Percentiles rank a stretch among this genome's conserved stretches.
Evolutionary conservation across 2,113 vertebrate species (phyloP).

Genomic region (Piaya cayana): DNA sequence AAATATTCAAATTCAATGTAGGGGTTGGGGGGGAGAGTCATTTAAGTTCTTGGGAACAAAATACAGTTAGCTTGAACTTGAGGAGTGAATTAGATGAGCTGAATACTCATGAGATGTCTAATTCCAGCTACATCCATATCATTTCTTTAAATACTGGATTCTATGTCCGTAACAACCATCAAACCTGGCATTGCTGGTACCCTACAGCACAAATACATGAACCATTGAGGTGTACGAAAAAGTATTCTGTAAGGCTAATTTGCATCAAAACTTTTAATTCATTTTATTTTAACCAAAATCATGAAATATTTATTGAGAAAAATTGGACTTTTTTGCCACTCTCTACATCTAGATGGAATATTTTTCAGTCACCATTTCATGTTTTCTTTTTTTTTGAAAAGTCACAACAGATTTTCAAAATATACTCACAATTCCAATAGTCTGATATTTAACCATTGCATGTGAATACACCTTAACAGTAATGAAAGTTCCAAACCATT

Average conservation of each 20-base stretch:
- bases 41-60: neutral
- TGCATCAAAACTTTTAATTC: neutral
- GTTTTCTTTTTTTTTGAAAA: neutral
- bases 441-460: neutral
- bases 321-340: neutral
- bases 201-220: neutral
- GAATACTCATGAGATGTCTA: neutral
- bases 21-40: neutral
- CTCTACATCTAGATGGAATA: neutral
- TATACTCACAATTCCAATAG: neutral
- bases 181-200: neutral
- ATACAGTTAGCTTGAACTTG: neutral
- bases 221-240: neutral
- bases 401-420: neutral
- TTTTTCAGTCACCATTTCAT: neutral
- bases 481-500: neutral
- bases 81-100: neutral
- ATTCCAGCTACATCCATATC: neutral
- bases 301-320: neutral
- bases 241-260: neutral
- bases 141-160: neutral
- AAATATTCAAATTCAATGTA: neutral
- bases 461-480: neutral
- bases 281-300: neutral
- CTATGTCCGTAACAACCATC: neutral